Conservation (phyloP, 92 coral and sea anemone species). For the Palythoa heliodiscus region DNA sequence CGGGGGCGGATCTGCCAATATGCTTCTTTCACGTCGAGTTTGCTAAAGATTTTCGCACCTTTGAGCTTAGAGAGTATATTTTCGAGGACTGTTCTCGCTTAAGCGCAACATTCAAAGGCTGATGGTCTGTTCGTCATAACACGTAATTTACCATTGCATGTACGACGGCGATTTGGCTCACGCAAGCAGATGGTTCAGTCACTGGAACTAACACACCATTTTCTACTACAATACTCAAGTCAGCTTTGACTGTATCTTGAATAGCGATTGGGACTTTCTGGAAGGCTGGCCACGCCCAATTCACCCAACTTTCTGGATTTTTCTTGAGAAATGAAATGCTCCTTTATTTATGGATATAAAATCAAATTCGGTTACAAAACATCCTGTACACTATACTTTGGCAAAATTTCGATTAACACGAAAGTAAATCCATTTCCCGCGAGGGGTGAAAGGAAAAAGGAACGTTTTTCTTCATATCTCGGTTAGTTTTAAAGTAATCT, state of each 20-base stretch:
- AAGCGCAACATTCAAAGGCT: slow-evolving; percentile 57
- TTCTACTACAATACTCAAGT: slow-evolving; percentile 50
- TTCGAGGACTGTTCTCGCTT: slow-evolving; percentile 39
- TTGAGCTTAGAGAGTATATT: slow-evolving; percentile 50
- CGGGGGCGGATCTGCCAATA: slow-evolving; percentile 50
- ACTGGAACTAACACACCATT: slow-evolving; percentile 14
- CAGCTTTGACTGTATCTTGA: slow-evolving; percentile 23
- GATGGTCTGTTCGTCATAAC: slow-evolving; percentile 52
- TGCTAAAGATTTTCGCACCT: slow-evolving; percentile 46
- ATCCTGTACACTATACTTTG: no score
- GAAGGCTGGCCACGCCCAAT: neutral
- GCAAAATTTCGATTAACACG: no score
- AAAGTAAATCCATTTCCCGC: no score
- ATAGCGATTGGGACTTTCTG: neutral
- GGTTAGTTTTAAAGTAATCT: no score
- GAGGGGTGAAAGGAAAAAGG: no score
- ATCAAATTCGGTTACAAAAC: no score
- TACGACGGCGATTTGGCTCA: no score
- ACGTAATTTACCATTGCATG: slow-evolving; percentile 7
- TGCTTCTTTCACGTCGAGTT: slow-evolving; percentile 44
- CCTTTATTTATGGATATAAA: no score
- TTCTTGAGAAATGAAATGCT: no score
- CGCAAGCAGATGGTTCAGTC: no score
- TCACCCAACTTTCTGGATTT: no score
- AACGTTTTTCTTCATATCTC: no score